Evolutionary conservation across 2,797 vertebrate genomes (phyloP).

Genomic region (Platyrinchus mystaceus): DNA sequence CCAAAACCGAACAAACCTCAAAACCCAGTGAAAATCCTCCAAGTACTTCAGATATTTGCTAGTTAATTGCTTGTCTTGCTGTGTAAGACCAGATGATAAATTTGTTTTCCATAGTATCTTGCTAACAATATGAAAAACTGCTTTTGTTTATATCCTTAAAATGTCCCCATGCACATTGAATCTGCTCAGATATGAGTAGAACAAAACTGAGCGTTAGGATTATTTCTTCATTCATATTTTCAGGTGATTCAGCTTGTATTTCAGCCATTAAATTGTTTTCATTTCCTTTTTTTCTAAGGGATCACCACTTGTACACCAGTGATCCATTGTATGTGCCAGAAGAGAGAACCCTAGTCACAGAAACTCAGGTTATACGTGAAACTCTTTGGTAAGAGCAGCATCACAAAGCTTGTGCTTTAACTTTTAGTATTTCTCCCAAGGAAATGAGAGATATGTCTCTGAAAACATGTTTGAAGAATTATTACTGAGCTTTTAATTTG

Average conservation of each 20-base stretch:
- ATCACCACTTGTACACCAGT: slow-evolving; percentile 92
- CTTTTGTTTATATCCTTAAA: background rate
- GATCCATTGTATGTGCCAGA: slow-evolving; percentile 91
- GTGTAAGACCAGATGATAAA: background rate
- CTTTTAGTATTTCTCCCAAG: background rate
- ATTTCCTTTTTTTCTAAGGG: slow-evolving; percentile 77
- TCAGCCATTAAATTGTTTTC: background rate
- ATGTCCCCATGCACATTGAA: background rate
- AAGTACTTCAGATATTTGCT: background rate
- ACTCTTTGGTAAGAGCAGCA: slow-evolving; percentile 87
- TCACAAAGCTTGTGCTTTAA: background rate
- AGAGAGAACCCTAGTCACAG: slow-evolving; percentile 90
- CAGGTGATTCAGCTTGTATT: background rate
- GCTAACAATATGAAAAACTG: background rate
- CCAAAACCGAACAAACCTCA: background rate
- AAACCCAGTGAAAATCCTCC: background rate
- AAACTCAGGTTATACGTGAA: slow-evolving; percentile 95
- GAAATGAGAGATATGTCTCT: background rate
- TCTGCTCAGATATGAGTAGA: background rate
- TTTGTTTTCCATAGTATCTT: background rate
- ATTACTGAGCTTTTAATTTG: background rate
- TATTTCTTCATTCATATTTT: background rate
- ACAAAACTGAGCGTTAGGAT: background rate
- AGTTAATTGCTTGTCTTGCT: background rate
- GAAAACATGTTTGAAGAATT: background rate